Evolutionary conservation across 1,140 invertebrate genomes (phyloP), one percentile per base, ranked within the genome.

Genomic region (Bombus pyrosoma): DNA sequence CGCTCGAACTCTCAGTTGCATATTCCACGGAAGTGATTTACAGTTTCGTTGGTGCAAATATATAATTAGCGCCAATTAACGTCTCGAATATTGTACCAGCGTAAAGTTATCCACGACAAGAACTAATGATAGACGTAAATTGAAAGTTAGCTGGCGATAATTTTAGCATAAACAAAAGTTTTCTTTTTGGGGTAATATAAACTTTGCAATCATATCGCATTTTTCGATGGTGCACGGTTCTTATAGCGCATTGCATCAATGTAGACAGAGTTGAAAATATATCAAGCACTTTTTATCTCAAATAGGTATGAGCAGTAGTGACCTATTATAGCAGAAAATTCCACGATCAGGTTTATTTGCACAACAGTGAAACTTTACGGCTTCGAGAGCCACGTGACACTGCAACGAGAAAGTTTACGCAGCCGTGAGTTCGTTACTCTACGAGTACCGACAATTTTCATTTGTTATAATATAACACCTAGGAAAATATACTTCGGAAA

Each of bases 311-410:
- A 78, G 47, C 3, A 12, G 5, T 37, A 34, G 0, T 59, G n/a
- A 15, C 74, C 8, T 66, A 10, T 32, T 41, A 37, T 32, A 32
- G 64, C 32, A 69, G 82, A 77, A 78, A 83, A 77, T n/a, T 79
- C 32, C 32, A 22, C 22, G 37, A 59, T 68, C 85, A 53, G 85
- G 85, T 86, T 83, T 59, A 81, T 86, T 86, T 83, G 81, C 81
- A 77, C 80, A 86, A 72, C 66, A 83, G 85, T 76, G 85, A 86
- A 83, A 83, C 85, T 76, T 82, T 34, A 69, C 39, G 37, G 39
- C 76, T 41, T 47, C 75, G 0, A 47, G 13, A 68, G 64, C 57
- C 73, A 86, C 73, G 81, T 77, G 81, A 86, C 71, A 75, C 47
- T 47, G n/a, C 75, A 75, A 9, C 73, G 85, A 83, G 85, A 83